These are phyloP conservation scores for Lagorchestes hirsutus DNA, from an alignment of 2,797 vertebrate genomes.

Conservation along the genomic window DNA sequence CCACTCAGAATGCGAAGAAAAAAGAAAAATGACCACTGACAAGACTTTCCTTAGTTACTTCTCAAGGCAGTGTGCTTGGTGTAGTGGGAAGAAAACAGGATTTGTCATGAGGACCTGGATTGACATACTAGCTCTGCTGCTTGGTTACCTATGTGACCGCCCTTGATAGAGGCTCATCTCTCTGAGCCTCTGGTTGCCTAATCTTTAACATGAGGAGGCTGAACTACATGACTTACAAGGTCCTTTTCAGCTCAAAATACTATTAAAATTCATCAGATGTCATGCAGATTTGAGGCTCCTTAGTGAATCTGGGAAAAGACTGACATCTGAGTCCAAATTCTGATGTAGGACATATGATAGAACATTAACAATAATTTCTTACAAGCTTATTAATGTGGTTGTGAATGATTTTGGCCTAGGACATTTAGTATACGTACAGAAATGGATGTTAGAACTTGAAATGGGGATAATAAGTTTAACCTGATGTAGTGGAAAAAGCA, in stretches of 20 bases:
- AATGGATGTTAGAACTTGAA: neutral
- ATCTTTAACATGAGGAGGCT: neutral
- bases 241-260: neutral
- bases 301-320: neutral
- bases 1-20: neutral
- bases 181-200: neutral
- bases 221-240: neutral
- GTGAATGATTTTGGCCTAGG: neutral
- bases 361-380: neutral
- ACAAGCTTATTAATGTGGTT: neutral
- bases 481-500: neutral
- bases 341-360: neutral
- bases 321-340: neutral
- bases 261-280: neutral
- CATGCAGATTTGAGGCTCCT: neutral
- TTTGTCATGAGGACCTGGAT: neutral
- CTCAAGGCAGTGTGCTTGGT: neutral
- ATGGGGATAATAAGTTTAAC: neutral
- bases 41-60: neutral
- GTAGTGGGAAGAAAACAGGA: neutral
- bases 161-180: neutral
- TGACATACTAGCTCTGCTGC: neutral
- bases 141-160: neutral
- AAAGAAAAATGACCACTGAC: neutral
- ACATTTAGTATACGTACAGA: neutral